phyloP scores from a whole-genome alignment of 2,888 invertebrate species.

The Rhagonycha fulva region DNA sequence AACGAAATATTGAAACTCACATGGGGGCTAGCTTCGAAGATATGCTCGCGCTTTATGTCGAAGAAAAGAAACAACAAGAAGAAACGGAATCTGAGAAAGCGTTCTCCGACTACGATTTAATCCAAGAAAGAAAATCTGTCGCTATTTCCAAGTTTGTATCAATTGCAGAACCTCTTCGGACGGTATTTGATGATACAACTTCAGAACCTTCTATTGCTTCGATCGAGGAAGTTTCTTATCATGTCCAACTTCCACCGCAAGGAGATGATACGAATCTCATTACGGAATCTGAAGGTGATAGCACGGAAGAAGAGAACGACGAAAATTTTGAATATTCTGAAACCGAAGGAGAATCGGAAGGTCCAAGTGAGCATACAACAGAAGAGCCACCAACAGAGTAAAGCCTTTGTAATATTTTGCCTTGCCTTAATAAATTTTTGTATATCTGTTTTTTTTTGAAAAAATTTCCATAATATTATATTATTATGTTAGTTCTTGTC shows the following conservation, averaged over 20 bases:
- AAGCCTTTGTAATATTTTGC: neutral
- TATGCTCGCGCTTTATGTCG: conserved; percentile 8
- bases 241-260: neutral
- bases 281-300: neutral
- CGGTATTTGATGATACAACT: neutral
- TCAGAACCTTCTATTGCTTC: neutral
- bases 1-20: conserved; percentile 42
- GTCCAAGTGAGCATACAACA: neutral
- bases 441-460: no score
- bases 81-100: neutral
- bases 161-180: neutral
- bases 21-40: conserved; percentile 43
- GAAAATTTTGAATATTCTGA: neutral
- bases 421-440: no score
- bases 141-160: neutral
- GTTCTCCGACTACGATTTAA: neutral
- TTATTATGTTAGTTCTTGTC: no score
- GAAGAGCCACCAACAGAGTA: neutral
- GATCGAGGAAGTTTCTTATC: neutral
- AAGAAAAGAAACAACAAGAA: neutral
- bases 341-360: neutral
- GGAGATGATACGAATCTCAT: neutral
- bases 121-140: neutral
- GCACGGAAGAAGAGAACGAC: neutral
- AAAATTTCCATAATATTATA: no score